Percentiles rank a stretch among this genome's conserved stretches.
phyloP scores from a whole-genome alignment of 1,140 invertebrate species.

The Hyposmocoma kahamanoa region DNA sequence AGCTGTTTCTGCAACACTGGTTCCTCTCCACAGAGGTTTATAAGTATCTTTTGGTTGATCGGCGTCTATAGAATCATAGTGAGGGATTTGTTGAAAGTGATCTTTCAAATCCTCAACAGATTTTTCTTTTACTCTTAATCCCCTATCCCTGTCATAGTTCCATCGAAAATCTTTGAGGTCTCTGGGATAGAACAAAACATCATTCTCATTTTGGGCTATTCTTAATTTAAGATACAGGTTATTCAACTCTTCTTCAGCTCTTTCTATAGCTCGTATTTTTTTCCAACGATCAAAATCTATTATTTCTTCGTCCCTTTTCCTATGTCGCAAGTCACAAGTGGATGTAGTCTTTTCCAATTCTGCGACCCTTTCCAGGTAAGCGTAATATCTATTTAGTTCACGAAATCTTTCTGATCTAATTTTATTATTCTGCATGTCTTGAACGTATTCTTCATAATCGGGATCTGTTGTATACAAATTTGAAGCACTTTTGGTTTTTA shows the following conservation, averaged over 20 bases:
- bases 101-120: conserved; percentile 89
- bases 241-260: conserved; percentile 87
- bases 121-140: conserved; percentile 87
- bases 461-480: conserved; percentile 65
- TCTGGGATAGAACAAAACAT: conserved; percentile 86
- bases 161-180: conserved; percentile 82
- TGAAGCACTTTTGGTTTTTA: conserved; percentile 44
- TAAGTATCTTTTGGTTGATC: conserved; percentile 78
- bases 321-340: conserved; percentile 79
- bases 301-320: conserved; percentile 83
- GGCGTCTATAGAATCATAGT: conserved; percentile 70
- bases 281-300: conserved; percentile 92
- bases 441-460: conserved; percentile 81
- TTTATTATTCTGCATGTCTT: conserved; percentile 82
- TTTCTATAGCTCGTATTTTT: conserved; percentile 83
- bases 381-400: conserved; percentile 90
- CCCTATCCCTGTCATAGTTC: conserved; percentile 82
- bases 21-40: conserved; percentile 88
- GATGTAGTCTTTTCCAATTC: conserved; percentile 86
- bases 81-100: conserved; percentile 78
- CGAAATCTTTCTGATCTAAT: conserved; percentile 87
- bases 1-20: conserved; percentile 84
- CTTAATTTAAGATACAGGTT: conserved; percentile 85
- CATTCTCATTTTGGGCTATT: conserved; percentile 85
- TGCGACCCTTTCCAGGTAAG: conserved; percentile 88